Conservation (phyloP, 2,888 invertebrate species). For the Ashinkailepas kermadecensis region DNA sequence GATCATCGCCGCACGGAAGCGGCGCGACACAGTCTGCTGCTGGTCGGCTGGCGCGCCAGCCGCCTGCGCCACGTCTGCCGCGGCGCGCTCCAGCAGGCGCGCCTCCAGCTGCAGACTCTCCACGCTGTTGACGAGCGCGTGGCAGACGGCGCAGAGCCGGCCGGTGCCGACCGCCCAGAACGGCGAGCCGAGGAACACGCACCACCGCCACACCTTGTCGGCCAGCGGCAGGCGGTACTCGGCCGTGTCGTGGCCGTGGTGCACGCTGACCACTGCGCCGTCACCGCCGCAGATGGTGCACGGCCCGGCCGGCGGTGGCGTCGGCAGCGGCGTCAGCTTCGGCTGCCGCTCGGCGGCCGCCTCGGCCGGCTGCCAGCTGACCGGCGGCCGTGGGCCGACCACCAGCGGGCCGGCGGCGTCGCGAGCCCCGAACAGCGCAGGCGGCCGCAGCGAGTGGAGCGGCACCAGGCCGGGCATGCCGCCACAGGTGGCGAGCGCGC, state of each 20-base stretch:
- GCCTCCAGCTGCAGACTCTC: constrained; percentile 17
- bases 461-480: background rate
- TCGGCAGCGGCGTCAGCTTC: background rate
- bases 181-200: constrained; percentile 15
- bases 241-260: background rate
- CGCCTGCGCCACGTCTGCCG: background rate
- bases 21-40: background rate
- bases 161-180: constrained; percentile 5
- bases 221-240: background rate
- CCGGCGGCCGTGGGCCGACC: too few species aligned
- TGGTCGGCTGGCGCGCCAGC: background rate
- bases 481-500: background rate
- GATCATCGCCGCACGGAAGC: background rate
- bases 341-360: too few species aligned
- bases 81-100: background rate
- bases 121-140: background rate
- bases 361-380: too few species aligned
- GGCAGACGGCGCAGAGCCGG: background rate
- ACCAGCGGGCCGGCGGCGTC: background rate
- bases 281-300: constrained; percentile 13
- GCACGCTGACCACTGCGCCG: background rate
- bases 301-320: background rate
- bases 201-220: constrained; percentile 18
- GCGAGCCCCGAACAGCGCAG: background rate
- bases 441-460: background rate